Base-by-base conservation (phyloP, 2,113 vertebrate genomes). In the Brachyhypopomus gauderio region DNA sequence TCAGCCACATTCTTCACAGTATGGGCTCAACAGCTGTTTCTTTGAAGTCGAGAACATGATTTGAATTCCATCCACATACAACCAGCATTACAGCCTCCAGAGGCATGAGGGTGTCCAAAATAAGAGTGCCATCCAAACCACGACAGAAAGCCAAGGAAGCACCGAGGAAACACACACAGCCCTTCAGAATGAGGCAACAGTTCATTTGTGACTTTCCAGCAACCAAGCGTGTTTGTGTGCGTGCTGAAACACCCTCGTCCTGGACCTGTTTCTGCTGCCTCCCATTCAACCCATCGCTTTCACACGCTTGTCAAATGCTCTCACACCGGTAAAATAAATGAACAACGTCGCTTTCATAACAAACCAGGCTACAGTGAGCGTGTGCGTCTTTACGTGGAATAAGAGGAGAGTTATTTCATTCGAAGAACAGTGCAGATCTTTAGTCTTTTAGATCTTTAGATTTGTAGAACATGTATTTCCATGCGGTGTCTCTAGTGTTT, bases 1-100 rank as follows among this genome's bases (percentile, higher is more conserved):
- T 89, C 84, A 86, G 86, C 74, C 86, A 78, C 85, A 87, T 87
- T 90, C 88, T 85, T 91, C 88, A 87, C 79, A 88, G 86, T 86
- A 85, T 88, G 84, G 72, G 25, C 34, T 84, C 67, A 92, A 90
- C 93, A 94, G 92, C 92, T 92, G 92, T 89, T 87, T 79, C 84
- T 88, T 91, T 92, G 88, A 91, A 91, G 86, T 81, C 84, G 63
- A 81, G 74, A 86, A 90, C 92, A 91, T 91, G 84, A 87, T 88
- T 89, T 89, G 89, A 92, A 92, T 92, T 89, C 86, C 85, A 63
- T 85, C 80, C 76, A 63, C 81, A 88, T 89, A 91, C 91, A 91
- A 88, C 82, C 83, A 87, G 89, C 89, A 90, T 83, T 88, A 84
- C 58, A 75, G 76, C 45, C 41, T 77, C 78, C 74, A 79, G 59